Evolutionary conservation across 1,140 invertebrate genomes (phyloP).

Genomic region (Aricia agestis): DNA sequence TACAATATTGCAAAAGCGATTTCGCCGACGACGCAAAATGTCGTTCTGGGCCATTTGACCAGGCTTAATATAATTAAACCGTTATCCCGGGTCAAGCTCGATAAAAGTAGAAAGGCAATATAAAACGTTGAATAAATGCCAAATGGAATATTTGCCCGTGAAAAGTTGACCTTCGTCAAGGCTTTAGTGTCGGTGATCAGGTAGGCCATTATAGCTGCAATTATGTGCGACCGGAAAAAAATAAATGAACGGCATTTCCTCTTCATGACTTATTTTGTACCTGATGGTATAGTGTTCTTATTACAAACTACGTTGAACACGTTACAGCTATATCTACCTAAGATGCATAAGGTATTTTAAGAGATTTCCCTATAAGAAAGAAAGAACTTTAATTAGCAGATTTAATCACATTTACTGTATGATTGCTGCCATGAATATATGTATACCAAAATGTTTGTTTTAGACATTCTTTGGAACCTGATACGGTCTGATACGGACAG

Average conservation of each 20-base stretch:
- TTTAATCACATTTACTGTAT: too few species aligned
- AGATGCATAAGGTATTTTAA: too few species aligned
- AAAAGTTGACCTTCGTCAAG: slow-evolving; percentile 21
- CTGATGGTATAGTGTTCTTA: background rate
- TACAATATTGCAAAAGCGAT: background rate
- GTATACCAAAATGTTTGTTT: background rate
- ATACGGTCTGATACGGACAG: background rate
- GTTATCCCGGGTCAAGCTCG: background rate
- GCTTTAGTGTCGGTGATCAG: slow-evolving; percentile 1
- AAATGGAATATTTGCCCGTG: slow-evolving; percentile 18
- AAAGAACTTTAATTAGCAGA: too few species aligned
- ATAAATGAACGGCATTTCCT: slow-evolving; percentile 7
- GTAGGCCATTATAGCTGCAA: background rate
- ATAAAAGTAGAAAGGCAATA: slow-evolving; percentile 3
- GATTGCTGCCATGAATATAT: background rate
- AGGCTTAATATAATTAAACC: background rate
- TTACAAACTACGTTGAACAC: background rate
- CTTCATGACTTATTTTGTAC: background rate
- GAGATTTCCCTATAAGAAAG: too few species aligned
- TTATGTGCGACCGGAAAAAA: slow-evolving; percentile 5
- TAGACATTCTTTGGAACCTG: background rate
- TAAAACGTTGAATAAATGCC: slow-evolving; percentile 19
- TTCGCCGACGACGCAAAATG: background rate
- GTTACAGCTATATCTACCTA: background rate
- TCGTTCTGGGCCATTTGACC: background rate